These are phyloP conservation scores for Hippoglossus hippoglossus DNA, from an alignment of 2,797 vertebrate genomes.

Conservation along the genomic window DNA sequence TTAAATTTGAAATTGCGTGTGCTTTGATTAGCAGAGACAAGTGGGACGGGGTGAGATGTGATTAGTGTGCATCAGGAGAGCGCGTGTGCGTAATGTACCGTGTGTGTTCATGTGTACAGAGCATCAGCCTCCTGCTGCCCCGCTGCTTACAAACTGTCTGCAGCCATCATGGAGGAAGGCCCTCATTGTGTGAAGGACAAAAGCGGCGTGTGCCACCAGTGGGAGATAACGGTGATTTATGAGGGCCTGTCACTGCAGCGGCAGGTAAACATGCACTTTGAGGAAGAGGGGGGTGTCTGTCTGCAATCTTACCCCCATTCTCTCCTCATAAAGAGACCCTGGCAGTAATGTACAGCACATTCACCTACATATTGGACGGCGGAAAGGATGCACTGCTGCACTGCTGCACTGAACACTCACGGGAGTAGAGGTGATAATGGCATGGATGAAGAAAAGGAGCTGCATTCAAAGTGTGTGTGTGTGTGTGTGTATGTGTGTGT, in stretches of 20 bases:
- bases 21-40: slow-evolving; percentile 32
- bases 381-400: slow-evolving; percentile 5
- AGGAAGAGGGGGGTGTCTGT: slow-evolving; percentile 34
- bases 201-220: slow-evolving; percentile 74
- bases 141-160: slow-evolving; percentile 64
- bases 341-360: slow-evolving; percentile 35
- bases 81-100: slow-evolving; percentile 9
- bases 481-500: too few species aligned
- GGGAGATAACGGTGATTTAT: slow-evolving; percentile 83
- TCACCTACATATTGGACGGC: slow-evolving; percentile 25
- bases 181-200: slow-evolving; percentile 81
- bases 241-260: slow-evolving; percentile 69
- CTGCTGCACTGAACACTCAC: slow-evolving; percentile 20
- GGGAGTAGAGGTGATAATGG: slow-evolving; percentile 14
- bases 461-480: slow-evolving; percentile 7
- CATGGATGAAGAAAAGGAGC: slow-evolving; percentile 17
- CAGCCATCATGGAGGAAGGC: slow-evolving; percentile 69
- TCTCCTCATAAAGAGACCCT: slow-evolving; percentile 39
- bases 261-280: slow-evolving; percentile 76
- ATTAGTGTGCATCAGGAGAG: slow-evolving; percentile 28
- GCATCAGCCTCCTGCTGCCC: slow-evolving; percentile 52
- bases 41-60: slow-evolving; percentile 11
- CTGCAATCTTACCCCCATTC: slow-evolving; percentile 44
- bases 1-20: slow-evolving; percentile 7
- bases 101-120: slow-evolving; percentile 18